Conservation (phyloP, 2,797 vertebrate species). For the Gobionotothen gibberifrons region DNA sequence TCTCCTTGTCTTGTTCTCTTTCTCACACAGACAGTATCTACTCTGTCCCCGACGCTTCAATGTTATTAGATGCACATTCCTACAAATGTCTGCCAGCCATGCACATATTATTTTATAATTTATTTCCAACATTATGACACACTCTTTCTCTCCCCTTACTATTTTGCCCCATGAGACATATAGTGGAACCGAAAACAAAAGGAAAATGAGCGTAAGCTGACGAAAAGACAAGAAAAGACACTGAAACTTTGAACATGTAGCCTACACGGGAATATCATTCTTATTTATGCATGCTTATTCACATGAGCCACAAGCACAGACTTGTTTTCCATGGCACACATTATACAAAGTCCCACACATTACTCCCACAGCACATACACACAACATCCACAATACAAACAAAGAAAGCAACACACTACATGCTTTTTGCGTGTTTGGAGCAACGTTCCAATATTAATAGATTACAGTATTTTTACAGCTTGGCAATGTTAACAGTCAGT, state of each 20-base stretch:
- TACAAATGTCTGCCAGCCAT: constrained; percentile 15
- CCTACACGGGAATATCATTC: constrained; percentile 49
- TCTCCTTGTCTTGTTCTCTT: constrained; percentile 38
- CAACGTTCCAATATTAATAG: neutral
- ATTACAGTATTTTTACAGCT: neutral
- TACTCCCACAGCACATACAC: constrained; percentile 52
- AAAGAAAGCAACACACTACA: neutral
- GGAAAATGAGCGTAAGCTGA: constrained; percentile 58
- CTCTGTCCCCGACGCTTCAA: constrained; percentile 56
- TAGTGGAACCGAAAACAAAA: constrained; percentile 59
- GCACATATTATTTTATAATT: neutral
- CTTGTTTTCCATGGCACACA: constrained; percentile 49
- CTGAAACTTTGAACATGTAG: constrained; percentile 40
- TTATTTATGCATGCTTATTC: constrained; percentile 50
- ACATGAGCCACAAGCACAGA: constrained; percentile 52
- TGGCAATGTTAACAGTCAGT: neutral
- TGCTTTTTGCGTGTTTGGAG: neutral
- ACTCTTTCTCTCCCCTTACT: constrained; percentile 11
- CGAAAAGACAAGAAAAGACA: constrained; percentile 27
- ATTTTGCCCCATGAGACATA: constrained; percentile 50
- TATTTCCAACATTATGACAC: constrained; percentile 17
- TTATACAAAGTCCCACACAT: constrained; percentile 55
- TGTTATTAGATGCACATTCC: constrained; percentile 46
- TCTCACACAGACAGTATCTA: constrained; percentile 43
- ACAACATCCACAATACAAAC: constrained; percentile 26